A percentile compares a stretch with the other conserved stretches of the same genome.
Evolutionary conservation across 2,113 vertebrate species (phyloP).

Genomic region (Protobothrops flavoviridis): DNA sequence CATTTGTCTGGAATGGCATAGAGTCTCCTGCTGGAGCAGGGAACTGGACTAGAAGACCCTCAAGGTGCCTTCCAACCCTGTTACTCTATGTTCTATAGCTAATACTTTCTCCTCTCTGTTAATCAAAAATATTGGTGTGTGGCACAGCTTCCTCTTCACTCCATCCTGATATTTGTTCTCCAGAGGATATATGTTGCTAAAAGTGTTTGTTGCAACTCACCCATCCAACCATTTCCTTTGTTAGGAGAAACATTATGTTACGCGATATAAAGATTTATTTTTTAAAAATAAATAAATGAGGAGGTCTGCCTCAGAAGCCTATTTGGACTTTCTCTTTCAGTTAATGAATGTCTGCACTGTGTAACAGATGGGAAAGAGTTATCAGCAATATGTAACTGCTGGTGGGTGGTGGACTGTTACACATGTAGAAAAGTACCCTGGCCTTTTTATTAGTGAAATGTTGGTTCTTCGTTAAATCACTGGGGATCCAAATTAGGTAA

Average conservation of each 20-base stretch:
- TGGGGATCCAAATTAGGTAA: slow-evolving; percentile 28
- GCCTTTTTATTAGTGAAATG: neutral
- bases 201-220: neutral
- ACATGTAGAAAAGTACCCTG: neutral
- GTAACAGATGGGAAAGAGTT: neutral
- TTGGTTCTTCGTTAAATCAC: slow-evolving; percentile 25
- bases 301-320: neutral
- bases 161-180: neutral
- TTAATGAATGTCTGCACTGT: neutral
- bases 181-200: neutral
- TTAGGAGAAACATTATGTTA: neutral
- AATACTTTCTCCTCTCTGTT: neutral
- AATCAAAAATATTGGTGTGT: neutral
- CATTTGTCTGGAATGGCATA: neutral
- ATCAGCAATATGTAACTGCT: neutral
- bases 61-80: neutral
- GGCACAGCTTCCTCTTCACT: neutral
- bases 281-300: no score
- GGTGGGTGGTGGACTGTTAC: neutral
- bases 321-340: neutral
- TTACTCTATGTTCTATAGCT: neutral
- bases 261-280: neutral
- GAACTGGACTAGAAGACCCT: neutral
- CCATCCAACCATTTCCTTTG: neutral
- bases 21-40: neutral